Conservation (phyloP, 1,140 invertebrate genomes). For the Danaus plexippus region DNA sequence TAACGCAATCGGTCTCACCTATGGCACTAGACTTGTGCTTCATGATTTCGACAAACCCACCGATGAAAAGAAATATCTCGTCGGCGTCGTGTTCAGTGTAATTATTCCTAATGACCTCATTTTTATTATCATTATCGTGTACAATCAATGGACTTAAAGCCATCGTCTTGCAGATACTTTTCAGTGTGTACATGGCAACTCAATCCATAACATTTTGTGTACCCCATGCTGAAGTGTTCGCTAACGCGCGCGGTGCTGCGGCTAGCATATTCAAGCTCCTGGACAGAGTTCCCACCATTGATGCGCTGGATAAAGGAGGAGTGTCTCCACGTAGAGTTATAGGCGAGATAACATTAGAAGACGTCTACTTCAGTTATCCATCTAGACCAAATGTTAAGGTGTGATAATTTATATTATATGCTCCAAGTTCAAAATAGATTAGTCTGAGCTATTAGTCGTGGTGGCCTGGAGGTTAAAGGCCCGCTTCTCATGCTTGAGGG, state of each 20-base stretch:
- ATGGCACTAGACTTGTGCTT: constrained; percentile 82
- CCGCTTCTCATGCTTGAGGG: no score
- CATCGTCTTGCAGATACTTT: constrained; percentile 74
- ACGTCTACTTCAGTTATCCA: constrained; percentile 86
- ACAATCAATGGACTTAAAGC: not conserved
- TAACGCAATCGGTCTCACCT: constrained; percentile 88
- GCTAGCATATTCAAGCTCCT: constrained; percentile 47
- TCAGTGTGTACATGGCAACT: constrained; percentile 84
- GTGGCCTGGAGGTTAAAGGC: no score
- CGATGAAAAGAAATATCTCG: constrained; percentile 73
- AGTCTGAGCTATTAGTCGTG: no score
- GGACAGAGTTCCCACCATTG: constrained; percentile 45
- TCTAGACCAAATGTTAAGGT: constrained; percentile 81
- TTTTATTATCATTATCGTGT: no score
- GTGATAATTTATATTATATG: constrained; percentile 15
- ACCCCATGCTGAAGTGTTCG: constrained; percentile 81
- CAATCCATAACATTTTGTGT: constrained; percentile 87
- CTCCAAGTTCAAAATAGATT: no score
- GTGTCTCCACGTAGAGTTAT: constrained; percentile 74
- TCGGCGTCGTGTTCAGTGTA: constrained; percentile 79
- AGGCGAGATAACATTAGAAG: constrained; percentile 81
- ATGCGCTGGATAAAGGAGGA: constrained; percentile 73
- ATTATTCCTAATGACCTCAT: constrained; percentile 16
- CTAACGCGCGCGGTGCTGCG: constrained; percentile 44
- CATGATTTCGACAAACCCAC: constrained; percentile 66